Conservation (phyloP, 2,888 invertebrate genomes). For the Rhamphomyia laevipes region DNA sequence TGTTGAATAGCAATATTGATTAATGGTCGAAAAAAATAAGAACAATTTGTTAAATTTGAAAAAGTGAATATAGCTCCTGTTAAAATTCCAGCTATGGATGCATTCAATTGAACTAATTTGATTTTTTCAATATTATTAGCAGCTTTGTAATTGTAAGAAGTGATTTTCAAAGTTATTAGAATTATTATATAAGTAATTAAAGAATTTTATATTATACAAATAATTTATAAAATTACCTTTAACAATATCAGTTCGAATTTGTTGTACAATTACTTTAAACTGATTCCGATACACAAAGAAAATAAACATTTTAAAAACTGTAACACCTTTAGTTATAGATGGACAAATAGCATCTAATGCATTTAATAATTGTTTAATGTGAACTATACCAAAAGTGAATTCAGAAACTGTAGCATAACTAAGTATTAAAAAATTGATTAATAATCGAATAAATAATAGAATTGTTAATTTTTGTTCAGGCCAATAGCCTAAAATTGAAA, state of each 20-base stretch:
- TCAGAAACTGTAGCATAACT: background rate
- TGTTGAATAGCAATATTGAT: background rate
- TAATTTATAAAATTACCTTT: background rate
- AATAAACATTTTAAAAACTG: background rate
- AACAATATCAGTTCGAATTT: background rate
- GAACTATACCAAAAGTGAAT: background rate
- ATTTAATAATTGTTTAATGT: background rate
- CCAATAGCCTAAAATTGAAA: constrained; percentile 26
- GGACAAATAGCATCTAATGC: constrained; percentile 1
- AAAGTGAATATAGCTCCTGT: background rate
- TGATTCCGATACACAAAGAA: background rate
- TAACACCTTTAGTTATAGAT: background rate
- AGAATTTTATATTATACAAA: background rate
- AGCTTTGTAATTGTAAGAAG: no score
- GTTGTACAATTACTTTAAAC: background rate
- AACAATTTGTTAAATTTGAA: background rate
- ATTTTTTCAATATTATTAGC: background rate
- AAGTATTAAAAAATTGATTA: background rate
- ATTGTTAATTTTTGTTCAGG: constrained; percentile 20
- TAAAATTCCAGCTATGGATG: background rate
- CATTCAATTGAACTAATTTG: background rate
- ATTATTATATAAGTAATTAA: background rate
- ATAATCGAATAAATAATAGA: background rate
- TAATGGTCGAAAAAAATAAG: background rate
- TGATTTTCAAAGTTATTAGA: no score